Percentiles rank a stretch among this genome's conserved stretches.
phyloP scores from a whole-genome alignment of 2,888 invertebrate genomes.

The Blastobasis adustella region DNA sequence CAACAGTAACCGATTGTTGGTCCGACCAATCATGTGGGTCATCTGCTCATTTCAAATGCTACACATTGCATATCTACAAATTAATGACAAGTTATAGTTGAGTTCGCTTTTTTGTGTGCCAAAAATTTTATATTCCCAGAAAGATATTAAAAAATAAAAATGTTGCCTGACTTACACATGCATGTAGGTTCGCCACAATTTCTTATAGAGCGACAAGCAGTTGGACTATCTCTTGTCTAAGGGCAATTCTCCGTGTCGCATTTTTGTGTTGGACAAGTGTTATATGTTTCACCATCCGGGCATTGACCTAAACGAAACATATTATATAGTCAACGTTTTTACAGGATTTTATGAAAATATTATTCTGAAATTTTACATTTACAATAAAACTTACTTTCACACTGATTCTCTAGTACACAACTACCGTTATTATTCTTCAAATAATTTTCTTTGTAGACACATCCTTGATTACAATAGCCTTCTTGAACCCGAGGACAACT shows the following conservation, averaged over 20 bases:
- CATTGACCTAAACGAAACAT: conserved; percentile 7
- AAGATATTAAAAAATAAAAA: background rate
- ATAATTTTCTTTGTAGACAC: conserved; percentile 15
- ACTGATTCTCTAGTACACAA: conserved; percentile 17
- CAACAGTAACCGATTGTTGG: too few relatives aligned
- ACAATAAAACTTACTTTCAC: conserved; percentile 5
- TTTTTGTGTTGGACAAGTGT: conserved; percentile 12
- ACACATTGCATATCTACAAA: too few relatives aligned
- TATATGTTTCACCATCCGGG: conserved; percentile 12
- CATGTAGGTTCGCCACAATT: conserved; percentile 12
- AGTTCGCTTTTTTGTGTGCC: background rate
- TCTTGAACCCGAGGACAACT: background rate
- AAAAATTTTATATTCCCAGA: background rate
- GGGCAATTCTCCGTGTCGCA: conserved; percentile 19
- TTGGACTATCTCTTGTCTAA: conserved; percentile 8
- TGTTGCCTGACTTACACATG: conserved; percentile 6
- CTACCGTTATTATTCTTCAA: conserved; percentile 1
- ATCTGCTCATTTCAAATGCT: background rate
- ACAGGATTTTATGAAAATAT: background rate
- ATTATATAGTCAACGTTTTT: background rate
- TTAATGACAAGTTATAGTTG: too few relatives aligned
- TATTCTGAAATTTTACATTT: background rate
- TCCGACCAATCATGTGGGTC: too few relatives aligned
- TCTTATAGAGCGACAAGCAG: conserved; percentile 5
- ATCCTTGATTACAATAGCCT: conserved; percentile 13